Percentiles rank a stretch among this genome's conserved stretches.
Evolutionary conservation across 1,140 invertebrate species (phyloP).

Genomic region (Drosophila parabipectinata): DNA sequence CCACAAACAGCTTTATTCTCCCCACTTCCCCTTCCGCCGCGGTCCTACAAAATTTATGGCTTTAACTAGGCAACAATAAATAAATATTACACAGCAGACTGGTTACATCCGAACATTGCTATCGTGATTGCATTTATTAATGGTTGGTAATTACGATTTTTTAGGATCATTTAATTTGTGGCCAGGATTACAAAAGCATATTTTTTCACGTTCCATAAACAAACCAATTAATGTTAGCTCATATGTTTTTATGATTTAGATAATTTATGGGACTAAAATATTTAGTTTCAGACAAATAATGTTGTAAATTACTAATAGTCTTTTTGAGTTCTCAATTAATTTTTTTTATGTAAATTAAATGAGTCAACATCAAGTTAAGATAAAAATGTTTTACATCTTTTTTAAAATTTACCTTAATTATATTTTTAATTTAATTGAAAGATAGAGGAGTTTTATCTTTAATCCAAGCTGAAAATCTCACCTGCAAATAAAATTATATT

Average conservation of each 20-base stretch:
- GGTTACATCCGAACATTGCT: conserved; percentile 27
- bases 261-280: conserved; percentile 10
- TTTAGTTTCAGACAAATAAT: conserved; percentile 1
- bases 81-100: conserved; percentile 37
- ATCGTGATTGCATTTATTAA: conserved; percentile 38
- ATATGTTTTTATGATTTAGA: conserved; percentile 1
- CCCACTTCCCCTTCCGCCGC: conserved; percentile 22
- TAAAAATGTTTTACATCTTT: neutral
- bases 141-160: conserved; percentile 39
- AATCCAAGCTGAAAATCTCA: neutral
- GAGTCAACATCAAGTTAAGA: neutral
- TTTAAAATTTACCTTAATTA: too few relatives aligned
- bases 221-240: neutral
- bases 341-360: too few relatives aligned
- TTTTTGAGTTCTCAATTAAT: neutral
- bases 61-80: conserved; percentile 43
- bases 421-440: neutral
- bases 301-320: neutral
- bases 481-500: conserved; percentile 44
- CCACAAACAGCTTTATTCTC: conserved; percentile 21
- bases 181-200: conserved; percentile 5
- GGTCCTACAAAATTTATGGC: conserved; percentile 32
- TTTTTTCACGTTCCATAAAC: conserved; percentile 18
- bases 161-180: conserved; percentile 13
- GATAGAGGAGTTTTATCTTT: neutral